Evolutionary conservation across 2,113 vertebrate species (phyloP), one percentile per base, ranked within the genome.

Genomic region (Mystacornis crossleyi): DNA sequence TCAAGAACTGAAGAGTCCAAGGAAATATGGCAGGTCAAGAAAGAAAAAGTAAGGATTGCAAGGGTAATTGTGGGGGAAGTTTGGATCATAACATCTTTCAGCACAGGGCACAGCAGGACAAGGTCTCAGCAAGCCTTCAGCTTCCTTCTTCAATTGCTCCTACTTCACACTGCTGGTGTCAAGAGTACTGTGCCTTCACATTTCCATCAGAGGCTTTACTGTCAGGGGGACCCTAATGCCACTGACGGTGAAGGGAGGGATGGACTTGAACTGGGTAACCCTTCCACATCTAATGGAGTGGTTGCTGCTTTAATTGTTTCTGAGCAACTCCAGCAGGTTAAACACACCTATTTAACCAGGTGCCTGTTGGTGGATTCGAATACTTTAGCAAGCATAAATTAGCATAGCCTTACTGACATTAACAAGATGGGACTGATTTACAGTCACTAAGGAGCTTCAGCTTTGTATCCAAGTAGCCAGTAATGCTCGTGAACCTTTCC

Each of bases 341-440:
- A 96, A 90, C 54, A 69, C 42, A 60, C 0, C 26, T 87, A 69
- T 95, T 96, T 96, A 95, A 89, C 91, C 81, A 95, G 81, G 48
- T 75, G 84, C 84, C 85, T 47, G 74, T 75, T 94, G 84, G n/a
- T 86, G 87, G 78, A 78, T 87, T 84, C 77, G 42, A 93, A 62
- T 70, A 66, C 87, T 75, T 96, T 67, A 96, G 71, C 54, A 73
- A 53, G 95, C 74, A 94, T 95, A 93, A 85, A 96, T 93, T 97
- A 95, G 54, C 91, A 87, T 95, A 93, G 11, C 23, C 24, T 94
- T 84, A 77, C 36, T 65, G 84, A 58, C 81, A 91, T 75, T 91
- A 94, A 87, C 70, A 75, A 89, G 87, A 87, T 79, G 50, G 47
- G 70, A 88, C 84, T 95, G 94, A 91, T 95, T 90, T 88, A 73